Percentiles rank a stretch among this genome's conserved stretches.
Conservation (phyloP, 2,113 vertebrate genomes). For the Callorhinus ursinus region DNA sequence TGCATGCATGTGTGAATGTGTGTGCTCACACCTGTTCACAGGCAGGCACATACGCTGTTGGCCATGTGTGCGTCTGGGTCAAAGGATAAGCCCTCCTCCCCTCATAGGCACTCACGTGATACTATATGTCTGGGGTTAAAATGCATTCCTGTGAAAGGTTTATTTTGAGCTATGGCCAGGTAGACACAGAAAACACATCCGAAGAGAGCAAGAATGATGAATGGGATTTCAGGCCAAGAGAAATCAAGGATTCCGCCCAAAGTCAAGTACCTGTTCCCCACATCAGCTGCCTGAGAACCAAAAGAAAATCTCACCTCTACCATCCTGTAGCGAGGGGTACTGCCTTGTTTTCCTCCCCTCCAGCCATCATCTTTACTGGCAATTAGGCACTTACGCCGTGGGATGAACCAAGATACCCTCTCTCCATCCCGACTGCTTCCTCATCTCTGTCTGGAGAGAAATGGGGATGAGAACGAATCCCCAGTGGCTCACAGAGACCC, state of each 20-base stretch:
- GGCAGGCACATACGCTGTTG: background rate
- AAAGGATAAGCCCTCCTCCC: background rate
- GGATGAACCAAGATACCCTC: background rate
- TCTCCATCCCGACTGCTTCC: background rate
- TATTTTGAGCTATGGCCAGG: background rate
- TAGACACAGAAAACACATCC: background rate
- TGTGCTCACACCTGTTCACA: background rate
- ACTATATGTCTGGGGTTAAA: background rate
- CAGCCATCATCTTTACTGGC: too few relatives aligned
- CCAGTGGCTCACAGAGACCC: background rate
- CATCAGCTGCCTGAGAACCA: background rate
- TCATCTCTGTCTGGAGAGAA: background rate
- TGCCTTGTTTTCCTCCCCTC: background rate
- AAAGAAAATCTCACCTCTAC: too few relatives aligned
- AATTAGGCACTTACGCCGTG: accelerated
- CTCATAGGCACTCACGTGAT: too few relatives aligned
- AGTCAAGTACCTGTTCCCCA: too few relatives aligned
- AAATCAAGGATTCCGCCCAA: background rate
- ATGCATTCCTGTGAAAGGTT: background rate
- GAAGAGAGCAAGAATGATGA: background rate
- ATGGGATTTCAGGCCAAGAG: background rate
- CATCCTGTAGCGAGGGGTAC: too few relatives aligned
- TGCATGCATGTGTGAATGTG: accelerated
- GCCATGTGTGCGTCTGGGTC: background rate
- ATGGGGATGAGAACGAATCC: background rate